Conservation (phyloP, 2,113 vertebrate genomes). For the Oenanthe oenanthe region DNA sequence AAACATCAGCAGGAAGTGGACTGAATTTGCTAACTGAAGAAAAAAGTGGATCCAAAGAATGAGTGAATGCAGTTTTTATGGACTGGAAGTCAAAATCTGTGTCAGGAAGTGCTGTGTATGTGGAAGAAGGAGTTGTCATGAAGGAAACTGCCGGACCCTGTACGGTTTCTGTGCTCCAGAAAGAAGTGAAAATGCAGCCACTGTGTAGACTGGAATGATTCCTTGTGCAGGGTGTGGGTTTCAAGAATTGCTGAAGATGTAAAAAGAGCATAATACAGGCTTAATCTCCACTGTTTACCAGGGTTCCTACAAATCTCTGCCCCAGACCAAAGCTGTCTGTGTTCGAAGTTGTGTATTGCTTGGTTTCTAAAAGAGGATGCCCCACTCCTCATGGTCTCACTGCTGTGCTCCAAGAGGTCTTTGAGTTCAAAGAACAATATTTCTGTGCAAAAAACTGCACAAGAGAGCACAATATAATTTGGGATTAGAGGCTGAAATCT, state of each 20-base stretch:
- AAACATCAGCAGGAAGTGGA: slow-evolving; percentile 9
- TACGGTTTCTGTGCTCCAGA: background rate
- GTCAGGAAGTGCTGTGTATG: background rate
- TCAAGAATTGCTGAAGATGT: background rate
- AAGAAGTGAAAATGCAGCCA: background rate
- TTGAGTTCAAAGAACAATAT: background rate
- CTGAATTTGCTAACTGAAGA: background rate
- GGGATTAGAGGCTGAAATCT: background rate
- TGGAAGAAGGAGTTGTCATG: slow-evolving; percentile 1
- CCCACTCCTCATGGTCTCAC: background rate
- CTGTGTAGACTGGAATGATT: background rate
- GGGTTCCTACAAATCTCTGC: background rate
- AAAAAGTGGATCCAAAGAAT: background rate
- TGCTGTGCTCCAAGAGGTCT: background rate
- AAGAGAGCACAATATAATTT: background rate
- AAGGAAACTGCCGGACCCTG: background rate
- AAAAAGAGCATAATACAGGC: background rate
- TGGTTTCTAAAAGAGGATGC: background rate
- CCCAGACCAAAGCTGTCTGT: background rate
- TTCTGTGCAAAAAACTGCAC: background rate
- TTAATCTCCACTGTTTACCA: background rate
- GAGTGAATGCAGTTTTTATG: background rate
- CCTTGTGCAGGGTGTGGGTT: background rate
- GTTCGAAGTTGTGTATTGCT: background rate
- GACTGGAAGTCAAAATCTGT: background rate